Conservation (phyloP, 2,888 invertebrate genomes). For the Muscina levida region DNA sequence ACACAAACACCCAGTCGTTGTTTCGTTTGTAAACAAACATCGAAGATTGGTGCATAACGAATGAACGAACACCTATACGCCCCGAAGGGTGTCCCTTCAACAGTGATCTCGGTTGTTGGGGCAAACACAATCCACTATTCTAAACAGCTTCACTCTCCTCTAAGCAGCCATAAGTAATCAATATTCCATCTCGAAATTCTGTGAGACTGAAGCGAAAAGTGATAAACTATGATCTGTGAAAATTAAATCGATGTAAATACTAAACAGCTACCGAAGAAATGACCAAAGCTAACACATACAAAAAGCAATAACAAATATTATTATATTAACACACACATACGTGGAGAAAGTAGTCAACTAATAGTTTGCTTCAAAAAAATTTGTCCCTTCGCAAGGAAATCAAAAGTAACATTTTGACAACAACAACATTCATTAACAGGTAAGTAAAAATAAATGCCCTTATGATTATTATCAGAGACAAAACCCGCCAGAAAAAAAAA, state of each 20-base stretch:
- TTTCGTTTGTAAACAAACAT: slow-evolving; percentile 35
- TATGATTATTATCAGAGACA: no score
- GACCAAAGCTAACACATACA: no score
- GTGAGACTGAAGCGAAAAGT: slow-evolving; percentile 2
- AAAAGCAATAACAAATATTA: slow-evolving; percentile 1
- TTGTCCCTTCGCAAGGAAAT: not conserved
- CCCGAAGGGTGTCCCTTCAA: not conserved
- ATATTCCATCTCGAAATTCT: not conserved
- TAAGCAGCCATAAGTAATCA: not conserved
- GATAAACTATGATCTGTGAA: slow-evolving; percentile 11
- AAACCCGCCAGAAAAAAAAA: not conserved
- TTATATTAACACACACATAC: not conserved
- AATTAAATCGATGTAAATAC: no score
- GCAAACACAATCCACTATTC: not conserved
- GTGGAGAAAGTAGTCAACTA: slow-evolving; percentile 1
- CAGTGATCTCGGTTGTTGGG: slow-evolving; percentile 16
- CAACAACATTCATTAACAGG: slow-evolving; percentile 3
- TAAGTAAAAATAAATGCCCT: no score
- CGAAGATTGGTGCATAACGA: no score
- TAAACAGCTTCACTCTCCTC: not conserved
- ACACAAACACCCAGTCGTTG: slow-evolving; percentile 1
- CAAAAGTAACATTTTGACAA: not conserved
- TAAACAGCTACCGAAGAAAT: no score
- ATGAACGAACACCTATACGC: slow-evolving; percentile 22
- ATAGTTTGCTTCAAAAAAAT: not conserved